Evolutionary conservation across 2,113 vertebrate species (phyloP).

Genomic region (Vanacampus margaritifer): DNA sequence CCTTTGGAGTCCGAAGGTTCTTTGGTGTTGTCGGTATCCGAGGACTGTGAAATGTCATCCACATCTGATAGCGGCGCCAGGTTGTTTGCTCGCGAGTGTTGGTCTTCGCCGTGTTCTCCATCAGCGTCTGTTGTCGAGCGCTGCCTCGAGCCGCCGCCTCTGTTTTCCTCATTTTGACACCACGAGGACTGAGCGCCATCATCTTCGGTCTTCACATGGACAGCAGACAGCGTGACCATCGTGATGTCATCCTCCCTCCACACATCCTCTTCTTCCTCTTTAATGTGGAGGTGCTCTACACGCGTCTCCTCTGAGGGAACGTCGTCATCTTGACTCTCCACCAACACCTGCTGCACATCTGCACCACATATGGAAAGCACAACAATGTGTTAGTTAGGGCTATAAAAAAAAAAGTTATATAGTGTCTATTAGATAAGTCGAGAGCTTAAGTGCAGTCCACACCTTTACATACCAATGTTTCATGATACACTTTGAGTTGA

Average conservation of each 20-base stretch:
- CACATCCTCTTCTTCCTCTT: background rate
- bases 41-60: background rate
- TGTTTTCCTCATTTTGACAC: background rate
- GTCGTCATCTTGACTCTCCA: background rate
- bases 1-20: background rate
- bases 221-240: background rate
- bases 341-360: background rate
- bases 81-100: background rate
- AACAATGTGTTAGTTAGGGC: too few relatives aligned
- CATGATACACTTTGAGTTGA: too few relatives aligned
- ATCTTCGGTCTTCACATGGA: background rate
- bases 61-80: background rate
- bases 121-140: background rate
- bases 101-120: background rate
- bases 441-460: too few relatives aligned
- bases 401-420: too few relatives aligned
- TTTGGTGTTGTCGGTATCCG: background rate
- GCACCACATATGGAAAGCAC: background rate
- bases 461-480: too few relatives aligned
- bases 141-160: background rate
- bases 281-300: background rate
- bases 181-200: background rate
- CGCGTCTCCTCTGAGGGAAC: background rate
- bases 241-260: background rate
- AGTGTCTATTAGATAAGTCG: too few relatives aligned